Conservation (phyloP, 2,797 vertebrate species). For the Darevskia mixta region DNA sequence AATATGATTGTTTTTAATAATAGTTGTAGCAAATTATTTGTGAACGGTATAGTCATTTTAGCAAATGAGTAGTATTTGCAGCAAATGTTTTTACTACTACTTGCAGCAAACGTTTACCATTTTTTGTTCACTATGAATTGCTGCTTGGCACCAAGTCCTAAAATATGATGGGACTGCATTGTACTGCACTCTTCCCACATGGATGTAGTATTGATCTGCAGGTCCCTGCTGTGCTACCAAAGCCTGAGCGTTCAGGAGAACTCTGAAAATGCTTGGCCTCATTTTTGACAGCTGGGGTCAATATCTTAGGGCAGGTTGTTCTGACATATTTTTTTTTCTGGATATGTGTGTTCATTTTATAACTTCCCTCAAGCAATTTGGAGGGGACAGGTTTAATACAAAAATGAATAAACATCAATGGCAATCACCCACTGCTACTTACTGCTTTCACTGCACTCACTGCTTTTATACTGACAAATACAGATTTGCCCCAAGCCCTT, state of each 20-base stretch:
- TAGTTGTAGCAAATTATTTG: not conserved
- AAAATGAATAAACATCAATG: not conserved
- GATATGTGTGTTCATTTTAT: not conserved
- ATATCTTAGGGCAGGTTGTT: not conserved
- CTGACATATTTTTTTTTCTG: not conserved
- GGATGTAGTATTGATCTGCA: not conserved
- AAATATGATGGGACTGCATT: not conserved
- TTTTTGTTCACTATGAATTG: not conserved
- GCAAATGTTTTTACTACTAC: not conserved
- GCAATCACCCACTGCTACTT: not conserved
- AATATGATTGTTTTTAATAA: not conserved
- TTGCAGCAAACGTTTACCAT: not conserved
- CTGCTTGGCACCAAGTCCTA: not conserved
- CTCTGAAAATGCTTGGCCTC: too few species aligned
- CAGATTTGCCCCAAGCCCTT: not conserved
- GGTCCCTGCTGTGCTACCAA: not conserved
- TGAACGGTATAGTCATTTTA: too few species aligned
- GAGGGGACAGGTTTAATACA: not conserved
- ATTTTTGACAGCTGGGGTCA: not conserved
- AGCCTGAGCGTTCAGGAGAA: not conserved
- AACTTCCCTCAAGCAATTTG: not conserved
- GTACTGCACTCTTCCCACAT: not conserved
- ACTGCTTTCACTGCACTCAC: not conserved
- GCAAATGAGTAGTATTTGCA: too few species aligned
- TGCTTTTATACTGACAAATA: slow-evolving; percentile 14